A percentile compares a stretch with the other conserved stretches of the same genome.
Evolutionary conservation across 2,797 vertebrate genomes (phyloP).

Genomic region (Balearica regulorum): DNA sequence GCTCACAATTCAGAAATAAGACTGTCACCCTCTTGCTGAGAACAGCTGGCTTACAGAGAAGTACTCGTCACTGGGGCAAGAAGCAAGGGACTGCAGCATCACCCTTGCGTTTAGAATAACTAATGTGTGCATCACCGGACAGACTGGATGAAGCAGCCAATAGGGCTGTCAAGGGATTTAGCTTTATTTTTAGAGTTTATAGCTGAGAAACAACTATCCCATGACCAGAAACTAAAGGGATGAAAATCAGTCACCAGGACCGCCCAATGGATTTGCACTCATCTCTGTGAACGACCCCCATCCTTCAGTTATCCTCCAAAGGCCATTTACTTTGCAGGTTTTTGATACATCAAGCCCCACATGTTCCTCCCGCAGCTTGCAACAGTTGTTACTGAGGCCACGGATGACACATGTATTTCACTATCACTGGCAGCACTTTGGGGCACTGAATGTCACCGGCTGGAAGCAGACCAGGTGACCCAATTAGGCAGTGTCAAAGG

Average conservation of each 20-base stretch:
- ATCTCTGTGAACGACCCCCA: not conserved
- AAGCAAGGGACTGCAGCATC: not conserved
- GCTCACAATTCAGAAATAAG: not conserved
- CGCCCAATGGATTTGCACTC: not conserved
- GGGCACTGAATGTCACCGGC: not conserved
- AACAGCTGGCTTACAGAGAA: not conserved
- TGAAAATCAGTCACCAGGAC: not conserved
- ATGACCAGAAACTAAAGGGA: not conserved
- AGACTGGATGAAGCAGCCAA: not conserved
- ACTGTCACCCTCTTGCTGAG: not conserved
- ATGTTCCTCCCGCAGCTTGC: not conserved
- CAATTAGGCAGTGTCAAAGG: not conserved
- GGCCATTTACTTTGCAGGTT: not conserved
- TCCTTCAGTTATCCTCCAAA: not conserved
- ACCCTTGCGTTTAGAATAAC: not conserved
- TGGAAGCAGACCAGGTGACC: not conserved
- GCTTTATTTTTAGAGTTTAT: slow-evolving; percentile 19
- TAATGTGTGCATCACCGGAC: not conserved
- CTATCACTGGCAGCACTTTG: not conserved
- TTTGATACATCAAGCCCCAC: not conserved
- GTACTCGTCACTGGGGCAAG: not conserved
- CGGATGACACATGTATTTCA: not conserved
- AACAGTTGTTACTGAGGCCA: not conserved
- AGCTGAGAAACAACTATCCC: not conserved
- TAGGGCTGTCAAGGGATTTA: not conserved